Base-by-base conservation (phyloP, 2,888 invertebrate genomes). In the Lithosia quadra region DNA sequence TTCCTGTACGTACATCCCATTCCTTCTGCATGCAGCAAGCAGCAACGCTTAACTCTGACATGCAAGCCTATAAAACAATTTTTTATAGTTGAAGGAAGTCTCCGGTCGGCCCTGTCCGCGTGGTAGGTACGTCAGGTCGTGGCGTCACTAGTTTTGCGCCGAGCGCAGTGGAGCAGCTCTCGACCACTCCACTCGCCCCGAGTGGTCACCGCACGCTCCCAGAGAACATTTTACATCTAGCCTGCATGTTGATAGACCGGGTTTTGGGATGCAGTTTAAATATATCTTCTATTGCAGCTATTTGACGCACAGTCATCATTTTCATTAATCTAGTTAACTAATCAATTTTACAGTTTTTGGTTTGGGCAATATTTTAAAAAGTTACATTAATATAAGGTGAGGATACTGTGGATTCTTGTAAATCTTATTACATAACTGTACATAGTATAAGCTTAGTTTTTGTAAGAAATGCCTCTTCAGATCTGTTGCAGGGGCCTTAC, bases 111-210 rank as follows among this genome's bases (percentile, higher is more conserved):
- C 18, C 63, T 9, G 56, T 84, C 80, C 81, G 82, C 88, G 84
- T 73, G 69, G 73, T 73, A 55, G 70, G 73, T 73, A 39, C 56
- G 86, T 81, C 83, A 84, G 88, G 81, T 83, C 79, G 75, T 78
- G 65, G 73, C 75, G 78, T 79, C 84, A 79, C 81, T 81, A 86
- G 89, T 88, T 88, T 86, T 85, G 88, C 82, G 70, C 73, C 56
- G 18, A 63, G 56, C 55, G 36, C 70, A 53, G 69, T 64, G 67
- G 63, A 66, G 43, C 66, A 69, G 75, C 68, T 49, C 78, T 78
- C 72, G 61, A 75, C 69, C 59, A 33, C 66, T n/a, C n/a, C n/a
- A n/a, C 18, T 53, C 66, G 69, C 63, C 66, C 63, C 18, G 36
- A 70, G 66, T 63, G 66, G 33, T 39, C 66, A 63, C 59, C 63